Conservation (phyloP, 2,797 vertebrate species). For the Lophius americanus region DNA sequence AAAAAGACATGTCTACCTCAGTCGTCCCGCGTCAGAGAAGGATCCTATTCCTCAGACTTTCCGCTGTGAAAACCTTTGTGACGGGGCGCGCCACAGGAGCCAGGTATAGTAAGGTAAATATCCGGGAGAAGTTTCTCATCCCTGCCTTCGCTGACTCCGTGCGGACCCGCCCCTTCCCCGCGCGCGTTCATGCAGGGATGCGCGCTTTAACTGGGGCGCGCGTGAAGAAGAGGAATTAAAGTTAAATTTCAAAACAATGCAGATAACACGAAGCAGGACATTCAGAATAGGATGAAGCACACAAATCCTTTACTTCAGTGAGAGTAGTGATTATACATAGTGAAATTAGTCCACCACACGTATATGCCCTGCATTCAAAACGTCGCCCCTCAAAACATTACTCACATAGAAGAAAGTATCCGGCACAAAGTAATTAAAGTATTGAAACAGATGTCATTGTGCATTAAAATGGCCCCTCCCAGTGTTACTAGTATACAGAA, state of each 20-base stretch:
- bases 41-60: slow-evolving; percentile 30
- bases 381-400: no score
- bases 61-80: slow-evolving; percentile 30
- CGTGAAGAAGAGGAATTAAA: not conserved
- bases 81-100: slow-evolving; percentile 49
- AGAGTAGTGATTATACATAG: no score
- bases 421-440: no score
- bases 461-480: no score
- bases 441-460: no score
- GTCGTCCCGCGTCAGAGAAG: slow-evolving; percentile 47
- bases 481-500: no score
- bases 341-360: no score
- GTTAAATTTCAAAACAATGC: not conserved
- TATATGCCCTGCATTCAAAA: no score
- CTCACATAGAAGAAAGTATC: no score
- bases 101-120: slow-evolving; percentile 80
- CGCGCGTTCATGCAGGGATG: slow-evolving; percentile 51
- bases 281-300: no score
- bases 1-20: slow-evolving; percentile 61
- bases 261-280: no score
- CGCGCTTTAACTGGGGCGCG: slow-evolving; percentile 21
- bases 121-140: slow-evolving; percentile 78
- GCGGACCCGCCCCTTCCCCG: slow-evolving; percentile 72
- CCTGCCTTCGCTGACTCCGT: slow-evolving; percentile 58
- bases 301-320: no score